phyloP scores from a whole-genome alignment of 2,888 invertebrate species.

The Brenthis daphne region DNA sequence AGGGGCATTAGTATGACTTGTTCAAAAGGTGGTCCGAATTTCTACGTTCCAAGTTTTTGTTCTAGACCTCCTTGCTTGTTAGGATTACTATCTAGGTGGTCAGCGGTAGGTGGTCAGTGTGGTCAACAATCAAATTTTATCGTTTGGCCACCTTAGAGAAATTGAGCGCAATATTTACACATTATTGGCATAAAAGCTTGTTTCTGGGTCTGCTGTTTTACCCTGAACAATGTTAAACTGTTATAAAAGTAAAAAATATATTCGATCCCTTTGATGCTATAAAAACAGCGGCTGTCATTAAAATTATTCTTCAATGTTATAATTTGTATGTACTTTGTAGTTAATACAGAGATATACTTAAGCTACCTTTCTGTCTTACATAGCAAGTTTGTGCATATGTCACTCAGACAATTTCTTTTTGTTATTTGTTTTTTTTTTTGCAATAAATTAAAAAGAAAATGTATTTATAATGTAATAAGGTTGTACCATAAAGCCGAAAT shows the following conservation, averaged over 20 bases:
- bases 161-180: constrained; percentile 10
- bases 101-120: constrained; percentile 45
- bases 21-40: constrained; percentile 45
- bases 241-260: constrained; percentile 7
- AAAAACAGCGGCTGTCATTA: neutral
- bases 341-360: neutral
- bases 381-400: too few relatives aligned
- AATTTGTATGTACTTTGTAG: neutral
- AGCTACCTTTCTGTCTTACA: too few relatives aligned
- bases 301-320: neutral
- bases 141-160: constrained; percentile 30
- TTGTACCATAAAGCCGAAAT: constrained; percentile 14
- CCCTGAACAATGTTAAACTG: constrained; percentile 12
- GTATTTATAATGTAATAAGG: neutral
- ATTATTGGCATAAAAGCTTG: constrained; percentile 18
- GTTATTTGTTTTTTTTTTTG: neutral
- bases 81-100: constrained; percentile 44
- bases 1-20: neutral
- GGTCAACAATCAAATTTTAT: constrained; percentile 29
- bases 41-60: constrained; percentile 49
- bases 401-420: neutral
- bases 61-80: constrained; percentile 41
- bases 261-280: constrained; percentile 4
- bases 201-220: constrained; percentile 1
- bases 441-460: neutral